These are phyloP conservation scores for Hecatera dysodea DNA, from an alignment of 2,888 invertebrate genomes.

Conservation along the genomic window DNA sequence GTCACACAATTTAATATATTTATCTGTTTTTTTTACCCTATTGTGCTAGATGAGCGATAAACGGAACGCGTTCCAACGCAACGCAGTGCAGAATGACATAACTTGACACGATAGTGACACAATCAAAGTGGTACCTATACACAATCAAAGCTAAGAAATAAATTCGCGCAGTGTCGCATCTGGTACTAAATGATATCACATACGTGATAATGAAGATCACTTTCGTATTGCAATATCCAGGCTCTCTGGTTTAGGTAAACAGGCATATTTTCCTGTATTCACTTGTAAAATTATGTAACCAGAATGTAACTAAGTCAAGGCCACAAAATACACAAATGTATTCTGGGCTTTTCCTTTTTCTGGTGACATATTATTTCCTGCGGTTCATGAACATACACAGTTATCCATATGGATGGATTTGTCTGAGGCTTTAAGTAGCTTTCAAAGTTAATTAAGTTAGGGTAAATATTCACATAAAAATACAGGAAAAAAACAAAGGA, in stretches of 20 bases:
- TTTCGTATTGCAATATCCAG: background rate
- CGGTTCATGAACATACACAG: background rate
- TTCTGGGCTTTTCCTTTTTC: too few relatives aligned
- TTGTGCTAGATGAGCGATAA: background rate
- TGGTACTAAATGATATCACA: conserved; percentile 10
- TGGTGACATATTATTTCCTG: background rate
- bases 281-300: background rate
- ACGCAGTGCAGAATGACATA: conserved; percentile 18
- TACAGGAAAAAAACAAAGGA: background rate
- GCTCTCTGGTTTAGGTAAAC: background rate
- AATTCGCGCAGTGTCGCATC: conserved; percentile 5
- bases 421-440: too few relatives aligned
- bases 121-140: too few relatives aligned
- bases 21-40: too few relatives aligned
- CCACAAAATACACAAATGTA: too few relatives aligned
- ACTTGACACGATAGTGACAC: conserved; percentile 15
- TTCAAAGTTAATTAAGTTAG: background rate
- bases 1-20: too few relatives aligned
- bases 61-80: background rate
- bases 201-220: conserved; percentile 16
- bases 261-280: background rate
- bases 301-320: too few relatives aligned
- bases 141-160: conserved; percentile 5
- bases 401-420: too few relatives aligned
- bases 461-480: background rate